A percentile compares a stretch with the other conserved stretches of the same genome.
These are phyloP conservation scores for Tetramorium alpestre DNA, from an alignment of 1,140 invertebrate genomes.

Conservation along the genomic window DNA sequence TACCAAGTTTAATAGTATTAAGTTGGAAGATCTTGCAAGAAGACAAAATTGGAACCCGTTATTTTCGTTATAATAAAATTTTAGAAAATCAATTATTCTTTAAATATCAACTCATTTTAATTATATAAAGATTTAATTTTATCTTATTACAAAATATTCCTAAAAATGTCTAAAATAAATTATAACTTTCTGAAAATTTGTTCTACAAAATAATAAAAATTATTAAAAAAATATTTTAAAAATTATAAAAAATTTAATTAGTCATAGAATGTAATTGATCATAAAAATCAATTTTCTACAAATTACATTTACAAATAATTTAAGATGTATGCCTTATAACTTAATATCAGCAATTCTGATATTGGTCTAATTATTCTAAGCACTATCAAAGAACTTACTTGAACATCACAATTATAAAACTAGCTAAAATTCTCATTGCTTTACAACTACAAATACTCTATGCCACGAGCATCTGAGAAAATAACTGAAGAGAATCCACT, in stretches of 20 bases:
- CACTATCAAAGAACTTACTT: not conserved
- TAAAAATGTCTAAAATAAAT: not conserved
- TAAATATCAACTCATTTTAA: not conserved
- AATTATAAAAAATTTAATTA: not conserved
- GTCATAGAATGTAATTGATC: not conserved
- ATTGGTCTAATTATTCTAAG: not conserved
- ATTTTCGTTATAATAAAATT: constrained; percentile 12
- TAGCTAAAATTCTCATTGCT: not conserved
- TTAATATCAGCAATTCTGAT: not conserved
- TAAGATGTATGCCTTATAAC: not conserved
- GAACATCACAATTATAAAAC: not conserved
- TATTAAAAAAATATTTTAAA: not conserved
- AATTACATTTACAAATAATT: not conserved
- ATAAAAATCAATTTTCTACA: not conserved
- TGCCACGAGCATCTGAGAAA: not conserved
- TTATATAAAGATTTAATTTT: not conserved
- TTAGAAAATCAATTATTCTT: not conserved
- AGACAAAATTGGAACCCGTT: not conserved
- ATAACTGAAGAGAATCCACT: not conserved
- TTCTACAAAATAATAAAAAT: not conserved
- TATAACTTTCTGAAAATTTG: not conserved
- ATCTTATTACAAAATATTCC: not conserved
- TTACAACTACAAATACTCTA: constrained; percentile 7
- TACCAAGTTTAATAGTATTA: not conserved
- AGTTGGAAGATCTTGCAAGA: not conserved